These are phyloP conservation scores for Henricia sp. DNA, from an alignment of 53 echinoderm and acorn worm species.

Conservation along the genomic window DNA sequence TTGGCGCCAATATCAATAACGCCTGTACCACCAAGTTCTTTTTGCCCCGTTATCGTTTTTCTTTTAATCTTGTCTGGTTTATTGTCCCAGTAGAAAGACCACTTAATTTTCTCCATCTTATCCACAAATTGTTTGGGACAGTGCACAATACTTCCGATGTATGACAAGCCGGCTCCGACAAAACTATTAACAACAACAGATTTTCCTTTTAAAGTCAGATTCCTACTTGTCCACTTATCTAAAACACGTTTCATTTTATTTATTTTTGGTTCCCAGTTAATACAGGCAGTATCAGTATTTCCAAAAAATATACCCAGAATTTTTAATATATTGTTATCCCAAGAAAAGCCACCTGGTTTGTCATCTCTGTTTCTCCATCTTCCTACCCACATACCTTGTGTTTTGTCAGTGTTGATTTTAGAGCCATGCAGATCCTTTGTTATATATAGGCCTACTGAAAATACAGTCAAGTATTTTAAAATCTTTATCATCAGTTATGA, in stretches of 20 bases:
- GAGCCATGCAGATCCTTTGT: not conserved
- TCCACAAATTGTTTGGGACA: not conserved
- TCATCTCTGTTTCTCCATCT: not conserved
- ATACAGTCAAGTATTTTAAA: not conserved
- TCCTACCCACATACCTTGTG: not conserved
- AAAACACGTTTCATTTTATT: not conserved
- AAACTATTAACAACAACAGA: slow-evolving; percentile 7
- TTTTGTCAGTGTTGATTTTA: not conserved
- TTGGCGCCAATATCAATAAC: not conserved
- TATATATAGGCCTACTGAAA: not conserved
- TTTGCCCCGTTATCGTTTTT: not conserved
- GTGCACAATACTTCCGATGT: not conserved
- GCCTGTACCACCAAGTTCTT: not conserved
- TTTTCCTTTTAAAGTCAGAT: no score
- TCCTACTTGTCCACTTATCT: not conserved
- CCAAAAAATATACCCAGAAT: slow-evolving; percentile 10
- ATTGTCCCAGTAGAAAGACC: not conserved
- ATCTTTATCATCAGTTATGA: not conserved
- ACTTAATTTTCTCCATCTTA: not conserved
- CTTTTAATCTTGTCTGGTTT: no score
- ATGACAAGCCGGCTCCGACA: not conserved
- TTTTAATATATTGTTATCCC: not conserved
- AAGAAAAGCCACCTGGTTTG: not conserved
- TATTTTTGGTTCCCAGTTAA: not conserved
- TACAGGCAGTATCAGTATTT: not conserved